phyloP scores from a whole-genome alignment of 37 sponge, comb jelly and placozoan genomes.

The Beroe ovata region DNA sequence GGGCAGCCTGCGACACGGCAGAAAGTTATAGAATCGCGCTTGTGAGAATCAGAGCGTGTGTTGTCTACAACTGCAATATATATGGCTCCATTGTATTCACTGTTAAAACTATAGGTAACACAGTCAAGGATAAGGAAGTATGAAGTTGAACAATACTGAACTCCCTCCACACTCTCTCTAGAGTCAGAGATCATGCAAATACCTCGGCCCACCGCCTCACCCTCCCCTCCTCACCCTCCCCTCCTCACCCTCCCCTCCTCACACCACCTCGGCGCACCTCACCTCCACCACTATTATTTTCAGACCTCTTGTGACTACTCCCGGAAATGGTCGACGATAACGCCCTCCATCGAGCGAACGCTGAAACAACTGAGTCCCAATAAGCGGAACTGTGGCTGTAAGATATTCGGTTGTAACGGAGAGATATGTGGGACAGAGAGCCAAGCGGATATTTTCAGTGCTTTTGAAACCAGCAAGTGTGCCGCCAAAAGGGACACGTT shows the following conservation, averaged over 20 bases:
- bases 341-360: background rate
- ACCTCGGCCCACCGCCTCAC: too few species aligned
- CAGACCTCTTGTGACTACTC: constrained; percentile 52
- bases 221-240: background rate
- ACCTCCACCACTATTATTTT: background rate
- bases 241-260: background rate
- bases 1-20: too few species aligned
- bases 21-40: too few species aligned
- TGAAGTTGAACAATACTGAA: too few species aligned
- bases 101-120: too few species aligned
- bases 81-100: too few species aligned
- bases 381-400: constrained; percentile 28
- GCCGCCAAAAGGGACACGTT: constrained; percentile 20
- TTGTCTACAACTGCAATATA: too few species aligned
- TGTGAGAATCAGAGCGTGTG: too few species aligned
- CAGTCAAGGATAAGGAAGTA: too few species aligned
- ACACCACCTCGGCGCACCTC: background rate
- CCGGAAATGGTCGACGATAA: constrained; percentile 57
- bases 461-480: constrained; percentile 64
- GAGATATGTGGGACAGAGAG: constrained; percentile 5
- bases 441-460: background rate
- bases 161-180: too few species aligned
- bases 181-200: too few species aligned
- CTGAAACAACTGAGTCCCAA: constrained; percentile 11
- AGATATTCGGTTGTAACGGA: constrained; percentile 42